Percentiles rank a stretch among this genome's conserved stretches.
Evolutionary conservation across 2,888 invertebrate species (phyloP).

Genomic region (Pachymerium ferrugineum): DNA sequence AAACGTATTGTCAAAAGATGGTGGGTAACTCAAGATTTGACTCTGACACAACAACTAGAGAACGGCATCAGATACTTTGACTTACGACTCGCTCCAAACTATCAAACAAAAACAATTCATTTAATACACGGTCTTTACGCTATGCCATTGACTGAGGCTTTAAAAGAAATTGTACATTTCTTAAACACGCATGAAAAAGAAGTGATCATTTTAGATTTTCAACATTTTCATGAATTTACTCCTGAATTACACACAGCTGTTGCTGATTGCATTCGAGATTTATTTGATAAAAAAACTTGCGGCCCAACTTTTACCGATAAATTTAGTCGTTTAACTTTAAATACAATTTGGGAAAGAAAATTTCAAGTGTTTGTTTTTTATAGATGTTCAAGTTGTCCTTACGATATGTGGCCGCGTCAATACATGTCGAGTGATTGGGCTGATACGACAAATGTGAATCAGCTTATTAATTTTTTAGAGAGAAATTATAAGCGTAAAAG

Average conservation of each 20-base stretch:
- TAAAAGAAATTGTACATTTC: constrained; percentile 63
- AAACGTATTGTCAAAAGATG: constrained; percentile 67
- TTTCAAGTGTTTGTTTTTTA: constrained; percentile 52
- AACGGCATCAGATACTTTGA: constrained; percentile 79
- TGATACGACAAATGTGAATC: constrained; percentile 57
- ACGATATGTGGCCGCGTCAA: constrained; percentile 61
- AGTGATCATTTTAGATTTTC: constrained; percentile 72
- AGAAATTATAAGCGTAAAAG: constrained; percentile 53
- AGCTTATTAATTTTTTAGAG: constrained; percentile 59
- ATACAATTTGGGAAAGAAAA: constrained; percentile 55
- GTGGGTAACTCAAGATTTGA: constrained; percentile 68
- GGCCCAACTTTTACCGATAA: constrained; percentile 54
- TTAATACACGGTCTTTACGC: constrained; percentile 78
- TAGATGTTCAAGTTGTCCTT: constrained; percentile 44
- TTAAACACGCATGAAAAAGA: constrained; percentile 65
- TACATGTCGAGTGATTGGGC: constrained; percentile 78
- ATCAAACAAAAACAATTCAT: constrained; percentile 57
- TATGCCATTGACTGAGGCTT: constrained; percentile 58
- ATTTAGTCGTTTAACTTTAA: constrained; percentile 57
- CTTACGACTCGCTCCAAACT: constrained; percentile 65
- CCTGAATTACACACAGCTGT: constrained; percentile 60
- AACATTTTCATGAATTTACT: constrained; percentile 73
- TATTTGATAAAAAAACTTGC: constrained; percentile 60
- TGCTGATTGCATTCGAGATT: constrained; percentile 55
- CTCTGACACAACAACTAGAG: constrained; percentile 63